Conservation (phyloP, 2,797 vertebrate species). For the Gastrophryne carolinensis region DNA sequence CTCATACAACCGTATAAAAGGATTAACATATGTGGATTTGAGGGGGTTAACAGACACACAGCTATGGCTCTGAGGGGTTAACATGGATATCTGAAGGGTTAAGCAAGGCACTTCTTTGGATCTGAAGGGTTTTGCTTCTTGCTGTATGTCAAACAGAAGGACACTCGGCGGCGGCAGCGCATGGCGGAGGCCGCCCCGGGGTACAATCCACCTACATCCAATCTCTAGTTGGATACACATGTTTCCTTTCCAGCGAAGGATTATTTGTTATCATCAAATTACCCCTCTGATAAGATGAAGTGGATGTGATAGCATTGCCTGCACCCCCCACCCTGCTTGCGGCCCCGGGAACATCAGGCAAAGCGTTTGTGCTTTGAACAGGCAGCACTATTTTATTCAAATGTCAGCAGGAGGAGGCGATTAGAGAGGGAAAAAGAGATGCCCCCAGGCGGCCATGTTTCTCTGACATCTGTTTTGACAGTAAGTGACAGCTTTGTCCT, state of each 20-base stretch:
- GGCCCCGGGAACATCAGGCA: constrained; percentile 48
- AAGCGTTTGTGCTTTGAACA: constrained; percentile 42
- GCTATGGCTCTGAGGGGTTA: neutral
- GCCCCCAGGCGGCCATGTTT: constrained; percentile 63
- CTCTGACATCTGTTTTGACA: constrained; percentile 56
- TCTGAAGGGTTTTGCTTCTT: constrained; percentile 47
- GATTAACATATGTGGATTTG: neutral
- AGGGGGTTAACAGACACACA: neutral
- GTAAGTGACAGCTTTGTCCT: constrained; percentile 51
- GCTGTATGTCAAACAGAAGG: constrained; percentile 78
- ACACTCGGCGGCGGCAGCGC: constrained; percentile 56
- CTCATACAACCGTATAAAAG: no score
- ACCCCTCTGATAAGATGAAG: constrained; percentile 75
- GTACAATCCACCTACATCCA: constrained; percentile 79
- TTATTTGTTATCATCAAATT: constrained; percentile 86
- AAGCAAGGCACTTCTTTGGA: no score
- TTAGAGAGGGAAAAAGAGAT: constrained; percentile 77
- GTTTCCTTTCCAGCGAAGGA: constrained; percentile 88
- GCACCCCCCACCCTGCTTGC: constrained; percentile 33
- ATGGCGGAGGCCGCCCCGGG: constrained; percentile 72
- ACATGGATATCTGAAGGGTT: neutral
- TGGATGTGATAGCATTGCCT: constrained; percentile 66
- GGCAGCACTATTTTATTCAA: constrained; percentile 74
- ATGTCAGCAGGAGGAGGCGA: constrained; percentile 71
- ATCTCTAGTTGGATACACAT: constrained; percentile 83